Conservation (phyloP, 1,140 invertebrate species). For the Halictus rubicundus region DNA sequence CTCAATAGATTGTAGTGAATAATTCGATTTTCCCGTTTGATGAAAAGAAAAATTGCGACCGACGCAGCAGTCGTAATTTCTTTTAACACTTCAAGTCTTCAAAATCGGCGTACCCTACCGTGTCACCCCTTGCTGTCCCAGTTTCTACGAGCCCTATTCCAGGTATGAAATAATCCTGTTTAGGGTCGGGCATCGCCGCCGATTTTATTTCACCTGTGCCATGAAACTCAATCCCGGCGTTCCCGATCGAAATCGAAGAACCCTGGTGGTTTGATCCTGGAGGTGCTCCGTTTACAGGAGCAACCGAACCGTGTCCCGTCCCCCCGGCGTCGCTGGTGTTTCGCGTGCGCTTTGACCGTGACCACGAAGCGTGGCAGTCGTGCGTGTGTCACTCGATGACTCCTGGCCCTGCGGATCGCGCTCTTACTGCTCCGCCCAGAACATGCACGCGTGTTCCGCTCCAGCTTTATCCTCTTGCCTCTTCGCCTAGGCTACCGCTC, state of each 20-base stretch:
- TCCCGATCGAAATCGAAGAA: slow-evolving; percentile 57
- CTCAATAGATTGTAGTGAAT: too few relatives aligned
- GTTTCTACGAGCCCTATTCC: too few relatives aligned
- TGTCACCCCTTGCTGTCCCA: too few relatives aligned
- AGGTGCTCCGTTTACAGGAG: slow-evolving; percentile 70
- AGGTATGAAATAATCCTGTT: too few relatives aligned
- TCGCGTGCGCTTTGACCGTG: slow-evolving; percentile 73
- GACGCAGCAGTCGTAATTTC: too few relatives aligned
- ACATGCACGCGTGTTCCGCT: slow-evolving; percentile 74
- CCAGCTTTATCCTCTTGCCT: slow-evolving; percentile 45
- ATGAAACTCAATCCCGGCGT: slow-evolving; percentile 52
- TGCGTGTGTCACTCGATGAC: slow-evolving; percentile 78
- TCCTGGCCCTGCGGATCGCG: slow-evolving; percentile 70
- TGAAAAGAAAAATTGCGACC: too few relatives aligned
- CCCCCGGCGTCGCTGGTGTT: slow-evolving; percentile 52
- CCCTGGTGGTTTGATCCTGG: slow-evolving; percentile 48
- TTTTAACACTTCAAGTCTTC: too few relatives aligned
- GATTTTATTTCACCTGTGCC: slow-evolving; percentile 29
- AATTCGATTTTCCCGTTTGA: too few relatives aligned
- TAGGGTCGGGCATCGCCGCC: neutral
- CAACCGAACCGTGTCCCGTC: slow-evolving; percentile 74
- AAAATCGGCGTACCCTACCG: too few relatives aligned
- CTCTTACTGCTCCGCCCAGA: slow-evolving; percentile 74
- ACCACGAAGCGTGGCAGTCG: slow-evolving; percentile 77
- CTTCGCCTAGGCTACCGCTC: slow-evolving; percentile 20